A percentile compares a stretch with the other conserved stretches of the same genome.
Conservation (phyloP, 2,113 vertebrate species). For the Xiphophorus hellerii region DNA sequence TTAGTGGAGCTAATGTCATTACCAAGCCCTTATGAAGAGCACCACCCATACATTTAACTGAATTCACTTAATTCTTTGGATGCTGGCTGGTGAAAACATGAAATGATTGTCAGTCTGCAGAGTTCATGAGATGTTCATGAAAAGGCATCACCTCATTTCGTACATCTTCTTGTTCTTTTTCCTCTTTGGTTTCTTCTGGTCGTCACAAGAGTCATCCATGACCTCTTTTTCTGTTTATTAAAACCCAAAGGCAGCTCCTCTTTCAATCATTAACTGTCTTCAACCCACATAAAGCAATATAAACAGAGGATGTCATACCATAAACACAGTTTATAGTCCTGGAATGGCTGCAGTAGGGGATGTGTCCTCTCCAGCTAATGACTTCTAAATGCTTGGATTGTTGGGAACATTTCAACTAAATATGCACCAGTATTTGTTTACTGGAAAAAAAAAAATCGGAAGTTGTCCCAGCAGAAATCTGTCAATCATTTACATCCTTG, state of each 20-base stretch:
- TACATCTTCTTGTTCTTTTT: no score
- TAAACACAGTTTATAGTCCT: slow-evolving; percentile 1
- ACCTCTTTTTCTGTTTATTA: slow-evolving; percentile 4
- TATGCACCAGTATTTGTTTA: background rate
- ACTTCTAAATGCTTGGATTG: background rate
- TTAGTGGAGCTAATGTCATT: background rate
- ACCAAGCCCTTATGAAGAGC: background rate
- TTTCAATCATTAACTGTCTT: slow-evolving; percentile 50
- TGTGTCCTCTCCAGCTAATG: background rate
- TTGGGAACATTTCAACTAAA: background rate
- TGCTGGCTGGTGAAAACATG: background rate
- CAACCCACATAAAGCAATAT: slow-evolving; percentile 21
- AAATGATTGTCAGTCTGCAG: no score
- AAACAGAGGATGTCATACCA: background rate
- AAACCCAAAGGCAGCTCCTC: slow-evolving; percentile 11
- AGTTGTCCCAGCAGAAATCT: background rate
- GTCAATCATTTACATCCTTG: background rate
- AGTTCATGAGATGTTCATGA: no score
- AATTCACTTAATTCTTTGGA: background rate
- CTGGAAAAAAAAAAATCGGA: background rate
- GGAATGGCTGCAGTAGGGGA: background rate
- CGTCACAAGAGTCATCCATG: background rate
- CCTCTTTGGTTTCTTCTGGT: background rate
- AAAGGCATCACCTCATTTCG: no score
- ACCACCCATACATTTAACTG: background rate